Conservation (phyloP, 2,888 invertebrate species). For the Reticulitermes lucifugus region DNA sequence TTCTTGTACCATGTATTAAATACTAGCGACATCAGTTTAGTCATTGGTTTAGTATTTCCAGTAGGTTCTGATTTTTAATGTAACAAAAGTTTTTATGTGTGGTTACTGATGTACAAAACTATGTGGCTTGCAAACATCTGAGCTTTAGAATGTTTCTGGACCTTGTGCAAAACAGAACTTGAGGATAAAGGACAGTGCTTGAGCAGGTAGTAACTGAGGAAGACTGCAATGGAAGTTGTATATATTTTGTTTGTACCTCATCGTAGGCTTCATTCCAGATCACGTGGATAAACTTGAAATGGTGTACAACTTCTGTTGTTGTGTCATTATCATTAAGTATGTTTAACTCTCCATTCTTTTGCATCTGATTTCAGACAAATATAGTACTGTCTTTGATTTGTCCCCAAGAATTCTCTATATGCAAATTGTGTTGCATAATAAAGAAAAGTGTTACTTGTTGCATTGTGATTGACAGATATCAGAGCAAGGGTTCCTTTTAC, state of each 20-base stretch:
- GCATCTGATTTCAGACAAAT: neutral
- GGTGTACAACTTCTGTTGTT: neutral
- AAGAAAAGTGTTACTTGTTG: constrained; percentile 23
- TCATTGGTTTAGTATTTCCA: constrained; percentile 17
- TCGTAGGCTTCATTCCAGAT: neutral
- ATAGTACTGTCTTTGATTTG: neutral
- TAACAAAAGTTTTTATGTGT: neutral
- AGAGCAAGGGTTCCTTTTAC: neutral
- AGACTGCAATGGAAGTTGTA: constrained; percentile 16
- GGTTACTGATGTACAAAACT: constrained; percentile 6
- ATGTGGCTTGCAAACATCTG: neutral
- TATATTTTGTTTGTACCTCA: neutral
- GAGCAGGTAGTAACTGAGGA: neutral
- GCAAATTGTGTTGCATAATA: neutral
- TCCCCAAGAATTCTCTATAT: neutral
- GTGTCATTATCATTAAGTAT: neutral
- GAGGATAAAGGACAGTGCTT: neutral
- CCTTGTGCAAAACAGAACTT: neutral
- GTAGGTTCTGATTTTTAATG: constrained; percentile 16
- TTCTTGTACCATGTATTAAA: constrained; percentile 15
- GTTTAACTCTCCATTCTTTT: constrained; percentile 15
- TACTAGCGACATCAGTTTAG: constrained; percentile 3
- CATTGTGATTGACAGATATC: constrained; percentile 18
- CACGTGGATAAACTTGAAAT: neutral
- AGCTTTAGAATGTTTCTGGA: neutral